These are phyloP conservation scores for Aviceda subcristata DNA, from an alignment of 2,113 vertebrate genomes.

Conservation along the genomic window DNA sequence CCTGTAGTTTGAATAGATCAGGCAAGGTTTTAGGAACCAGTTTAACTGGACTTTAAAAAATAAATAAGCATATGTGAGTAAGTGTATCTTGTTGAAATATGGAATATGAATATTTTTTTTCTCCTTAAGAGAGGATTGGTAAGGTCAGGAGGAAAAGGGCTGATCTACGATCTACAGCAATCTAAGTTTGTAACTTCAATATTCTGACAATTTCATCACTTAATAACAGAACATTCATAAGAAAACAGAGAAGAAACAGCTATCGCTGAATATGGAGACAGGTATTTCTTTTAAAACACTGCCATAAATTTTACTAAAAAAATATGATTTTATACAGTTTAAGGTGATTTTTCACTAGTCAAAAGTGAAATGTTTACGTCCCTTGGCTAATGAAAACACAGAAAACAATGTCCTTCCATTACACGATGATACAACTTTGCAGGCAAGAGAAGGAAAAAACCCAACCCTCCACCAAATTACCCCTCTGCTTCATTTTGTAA, in stretches of 20 bases:
- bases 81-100: not conserved
- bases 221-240: not conserved
- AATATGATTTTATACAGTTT: not conserved
- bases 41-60: constrained; percentile 32
- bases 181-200: not conserved
- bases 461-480: not conserved
- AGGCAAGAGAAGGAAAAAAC: not conserved
- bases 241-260: not conserved
- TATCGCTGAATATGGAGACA: not conserved
- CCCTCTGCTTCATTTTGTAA: not conserved
- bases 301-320: not conserved
- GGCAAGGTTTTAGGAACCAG: constrained; percentile 50
- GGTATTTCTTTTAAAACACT: not conserved
- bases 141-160: not conserved
- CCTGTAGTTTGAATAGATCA: constrained; percentile 6
- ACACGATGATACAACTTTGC: not conserved
- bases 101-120: not conserved
- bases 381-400: not conserved
- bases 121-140: not conserved
- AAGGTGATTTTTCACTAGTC: not conserved
- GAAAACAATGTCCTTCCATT: not conserved
- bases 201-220: not conserved
- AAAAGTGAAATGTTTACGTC: not conserved
- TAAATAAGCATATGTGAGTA: not conserved
- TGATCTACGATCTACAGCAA: not conserved